Conservation (phyloP, 2,797 vertebrate genomes). For the Enteromius treurensis region DNA sequence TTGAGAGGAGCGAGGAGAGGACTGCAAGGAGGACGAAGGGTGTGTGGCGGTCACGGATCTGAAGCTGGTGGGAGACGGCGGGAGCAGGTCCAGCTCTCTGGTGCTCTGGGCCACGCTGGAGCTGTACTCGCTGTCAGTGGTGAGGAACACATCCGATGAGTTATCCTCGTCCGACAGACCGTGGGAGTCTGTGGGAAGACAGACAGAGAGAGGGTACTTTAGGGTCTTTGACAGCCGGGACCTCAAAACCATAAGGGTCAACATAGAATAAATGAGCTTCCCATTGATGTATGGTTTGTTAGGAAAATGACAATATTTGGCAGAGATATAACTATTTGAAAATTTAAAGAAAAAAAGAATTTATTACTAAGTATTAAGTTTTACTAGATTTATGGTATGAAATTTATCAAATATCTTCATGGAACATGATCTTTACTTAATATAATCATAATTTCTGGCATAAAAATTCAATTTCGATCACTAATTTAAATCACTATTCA, state of each 20-base stretch:
- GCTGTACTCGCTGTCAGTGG: slow-evolving; percentile 89
- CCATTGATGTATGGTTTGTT: background rate
- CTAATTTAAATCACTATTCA: no score
- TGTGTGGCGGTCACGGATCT: background rate
- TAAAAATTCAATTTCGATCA: no score
- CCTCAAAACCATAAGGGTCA: background rate
- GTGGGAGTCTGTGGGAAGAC: slow-evolving; percentile 69
- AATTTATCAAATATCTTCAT: background rate
- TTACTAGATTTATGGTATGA: background rate
- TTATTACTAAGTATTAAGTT: no score
- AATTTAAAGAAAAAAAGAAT: no score
- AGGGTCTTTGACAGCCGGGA: background rate
- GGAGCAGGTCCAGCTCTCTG: slow-evolving; percentile 87
- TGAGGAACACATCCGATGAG: slow-evolving; percentile 90
- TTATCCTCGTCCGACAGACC: slow-evolving; percentile 87
- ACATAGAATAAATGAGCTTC: background rate
- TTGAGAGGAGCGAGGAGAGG: slow-evolving; percentile 50
- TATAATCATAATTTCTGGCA: background rate
- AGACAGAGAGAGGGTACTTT: background rate
- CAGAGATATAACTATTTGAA: background rate
- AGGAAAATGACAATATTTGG: background rate
- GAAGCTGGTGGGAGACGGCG: slow-evolving; percentile 67
- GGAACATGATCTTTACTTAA: no score
- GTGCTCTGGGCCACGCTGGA: slow-evolving; percentile 89
- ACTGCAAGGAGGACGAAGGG: slow-evolving; percentile 27